Evolutionary conservation across 2,113 vertebrate species (phyloP).

Genomic region (Festucalex cinctus): DNA sequence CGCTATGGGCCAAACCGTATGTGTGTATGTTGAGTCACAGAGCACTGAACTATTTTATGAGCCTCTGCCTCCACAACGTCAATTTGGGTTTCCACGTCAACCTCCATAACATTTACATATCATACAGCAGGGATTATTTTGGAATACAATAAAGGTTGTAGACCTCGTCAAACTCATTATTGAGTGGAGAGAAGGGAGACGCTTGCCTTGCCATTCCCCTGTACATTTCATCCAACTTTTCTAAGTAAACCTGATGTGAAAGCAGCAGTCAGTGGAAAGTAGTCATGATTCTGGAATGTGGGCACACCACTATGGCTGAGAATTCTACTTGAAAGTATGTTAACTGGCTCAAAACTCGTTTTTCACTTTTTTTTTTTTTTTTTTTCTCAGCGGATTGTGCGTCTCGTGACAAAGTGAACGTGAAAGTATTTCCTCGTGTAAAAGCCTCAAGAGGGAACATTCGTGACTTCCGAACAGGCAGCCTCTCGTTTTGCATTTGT

Average conservation of each 20-base stretch:
- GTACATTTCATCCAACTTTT: constrained; percentile 12
- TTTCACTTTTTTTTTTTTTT: not conserved
- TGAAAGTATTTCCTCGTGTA: constrained; percentile 3
- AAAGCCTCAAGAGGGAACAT: not conserved
- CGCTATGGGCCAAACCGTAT: constrained; percentile 22
- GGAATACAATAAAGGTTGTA: constrained; percentile 13
- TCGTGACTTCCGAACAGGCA: constrained; percentile 23
- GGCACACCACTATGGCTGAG: constrained; percentile 5
- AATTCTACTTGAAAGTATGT: constrained; percentile 23
- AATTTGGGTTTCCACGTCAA: constrained; percentile 42
- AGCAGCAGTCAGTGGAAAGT: not conserved
- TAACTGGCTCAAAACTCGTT: not conserved
- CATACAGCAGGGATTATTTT: constrained; percentile 13
- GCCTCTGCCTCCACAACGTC: constrained; percentile 14
- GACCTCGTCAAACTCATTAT: not conserved
- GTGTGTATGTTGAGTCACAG: constrained; percentile 40
- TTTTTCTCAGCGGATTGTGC: too few species aligned
- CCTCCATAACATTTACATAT: constrained; percentile 37
- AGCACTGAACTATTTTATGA: constrained; percentile 14
- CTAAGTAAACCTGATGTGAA: not conserved
- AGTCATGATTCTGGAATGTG: not conserved
- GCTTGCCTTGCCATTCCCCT: constrained; percentile 31
- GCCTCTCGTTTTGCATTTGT: constrained; percentile 27
- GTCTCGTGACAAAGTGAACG: not conserved
- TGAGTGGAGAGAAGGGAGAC: constrained; percentile 32